A percentile compares a stretch with the other conserved stretches of the same genome.
These are phyloP conservation scores for Pomatostomus ruficeps DNA, from an alignment of 2,113 vertebrate species.

Conservation along the genomic window DNA sequence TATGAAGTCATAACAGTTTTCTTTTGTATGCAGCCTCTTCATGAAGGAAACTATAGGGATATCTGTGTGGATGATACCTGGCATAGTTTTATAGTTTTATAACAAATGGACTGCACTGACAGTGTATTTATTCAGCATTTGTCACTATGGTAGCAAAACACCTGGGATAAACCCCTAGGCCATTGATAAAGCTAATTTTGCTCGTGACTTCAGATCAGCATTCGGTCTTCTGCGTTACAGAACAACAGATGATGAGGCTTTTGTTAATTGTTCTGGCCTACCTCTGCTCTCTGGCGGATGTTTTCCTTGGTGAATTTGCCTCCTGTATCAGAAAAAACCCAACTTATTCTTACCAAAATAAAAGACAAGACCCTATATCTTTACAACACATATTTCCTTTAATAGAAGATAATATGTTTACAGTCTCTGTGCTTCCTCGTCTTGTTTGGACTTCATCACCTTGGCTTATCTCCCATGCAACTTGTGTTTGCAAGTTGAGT, in stretches of 20 bases:
- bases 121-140: not conserved
- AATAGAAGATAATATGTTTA: slow-evolving; percentile 24
- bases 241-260: not conserved
- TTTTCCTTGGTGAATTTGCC: slow-evolving; percentile 1
- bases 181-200: not conserved
- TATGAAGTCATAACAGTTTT: not conserved
- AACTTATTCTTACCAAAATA: not conserved
- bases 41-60: not conserved
- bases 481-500: slow-evolving; percentile 3
- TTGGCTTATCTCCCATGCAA: not conserved
- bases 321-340: not conserved
- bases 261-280: not conserved
- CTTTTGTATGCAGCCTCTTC: not conserved
- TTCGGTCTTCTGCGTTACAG: not conserved
- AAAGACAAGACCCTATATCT: not conserved
- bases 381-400: slow-evolving; percentile 14
- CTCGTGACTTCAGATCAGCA: not conserved
- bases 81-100: not conserved
- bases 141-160: not conserved
- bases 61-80: not conserved
- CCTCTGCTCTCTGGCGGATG: not conserved
- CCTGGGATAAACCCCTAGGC: not conserved
- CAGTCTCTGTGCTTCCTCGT: slow-evolving; percentile 2
- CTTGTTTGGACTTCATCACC: not conserved
- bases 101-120: not conserved